Conservation (phyloP, 2,113 vertebrate genomes). For the Delphinapterus leucas region DNA sequence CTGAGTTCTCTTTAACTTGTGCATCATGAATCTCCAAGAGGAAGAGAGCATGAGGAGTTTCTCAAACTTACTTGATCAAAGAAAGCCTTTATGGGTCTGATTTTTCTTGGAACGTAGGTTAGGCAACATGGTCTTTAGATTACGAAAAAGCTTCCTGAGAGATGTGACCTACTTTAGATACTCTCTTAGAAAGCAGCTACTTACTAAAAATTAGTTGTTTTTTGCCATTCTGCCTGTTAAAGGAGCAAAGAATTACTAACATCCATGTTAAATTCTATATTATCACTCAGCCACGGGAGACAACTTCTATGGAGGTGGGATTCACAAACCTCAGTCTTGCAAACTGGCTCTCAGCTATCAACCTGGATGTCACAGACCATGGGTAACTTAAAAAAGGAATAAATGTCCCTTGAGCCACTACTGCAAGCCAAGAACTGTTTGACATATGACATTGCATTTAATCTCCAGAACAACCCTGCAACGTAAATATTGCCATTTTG, state of each 20-base stretch:
- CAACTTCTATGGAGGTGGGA: neutral
- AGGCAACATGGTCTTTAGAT: neutral
- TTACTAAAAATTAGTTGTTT: neutral
- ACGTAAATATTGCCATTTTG: neutral
- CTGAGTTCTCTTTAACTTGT: neutral
- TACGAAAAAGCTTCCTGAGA: neutral
- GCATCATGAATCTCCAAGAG: neutral
- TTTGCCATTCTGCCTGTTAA: neutral
- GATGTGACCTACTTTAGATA: neutral
- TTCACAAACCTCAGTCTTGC: neutral
- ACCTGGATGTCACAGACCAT: neutral
- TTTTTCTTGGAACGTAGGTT: neutral
- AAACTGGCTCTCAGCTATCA: neutral
- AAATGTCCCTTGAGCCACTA: neutral
- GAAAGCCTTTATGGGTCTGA: neutral
- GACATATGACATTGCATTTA: neutral
- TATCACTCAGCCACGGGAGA: neutral
- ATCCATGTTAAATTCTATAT: neutral
- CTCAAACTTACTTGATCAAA: neutral
- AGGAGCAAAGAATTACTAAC: neutral
- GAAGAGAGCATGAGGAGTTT: neutral
- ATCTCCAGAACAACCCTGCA: neutral
- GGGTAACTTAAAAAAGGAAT: neutral
- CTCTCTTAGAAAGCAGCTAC: neutral
- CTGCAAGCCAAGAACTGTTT: neutral